These are phyloP conservation scores for Cyprinodon tularosa DNA, from an alignment of 2,113 vertebrate species.

Conservation along the genomic window DNA sequence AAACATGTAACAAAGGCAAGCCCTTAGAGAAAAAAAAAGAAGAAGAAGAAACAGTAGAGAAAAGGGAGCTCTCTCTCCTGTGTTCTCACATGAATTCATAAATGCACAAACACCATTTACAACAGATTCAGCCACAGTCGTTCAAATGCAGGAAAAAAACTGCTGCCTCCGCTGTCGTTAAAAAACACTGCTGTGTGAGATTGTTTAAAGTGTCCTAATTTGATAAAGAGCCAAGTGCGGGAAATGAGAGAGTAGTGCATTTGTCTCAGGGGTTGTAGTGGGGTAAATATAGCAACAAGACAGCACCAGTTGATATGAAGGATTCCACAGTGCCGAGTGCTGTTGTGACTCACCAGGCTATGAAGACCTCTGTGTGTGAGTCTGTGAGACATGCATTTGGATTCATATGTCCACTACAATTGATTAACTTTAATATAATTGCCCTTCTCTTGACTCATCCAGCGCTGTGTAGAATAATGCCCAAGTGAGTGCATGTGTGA, in stretches of 20 bases:
- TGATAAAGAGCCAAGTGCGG: constrained; percentile 68
- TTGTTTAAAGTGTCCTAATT: constrained; percentile 73
- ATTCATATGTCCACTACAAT: constrained; percentile 35
- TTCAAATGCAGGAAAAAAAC: constrained; percentile 25
- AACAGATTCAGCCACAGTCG: constrained; percentile 43
- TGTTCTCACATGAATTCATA: constrained; percentile 46
- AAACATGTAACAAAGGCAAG: constrained; percentile 78
- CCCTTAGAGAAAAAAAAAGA: constrained; percentile 64
- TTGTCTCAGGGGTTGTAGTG: constrained; percentile 70
- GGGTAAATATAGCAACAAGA: constrained; percentile 81
- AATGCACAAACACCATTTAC: constrained; percentile 37
- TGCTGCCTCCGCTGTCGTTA: constrained; percentile 47
- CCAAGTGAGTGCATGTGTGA: background rate
- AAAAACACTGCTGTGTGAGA: constrained; percentile 46
- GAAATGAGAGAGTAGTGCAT: constrained; percentile 74
- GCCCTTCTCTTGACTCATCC: constrained; percentile 26
- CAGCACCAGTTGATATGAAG: constrained; percentile 78
- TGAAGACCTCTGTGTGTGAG: constrained; percentile 24
- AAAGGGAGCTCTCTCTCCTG: constrained; percentile 42
- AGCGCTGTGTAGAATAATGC: constrained; percentile 11
- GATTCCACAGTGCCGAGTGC: constrained; percentile 68
- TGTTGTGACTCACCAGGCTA: constrained; percentile 71
- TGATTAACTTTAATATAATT: constrained; percentile 39
- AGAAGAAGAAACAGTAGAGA: constrained; percentile 6
- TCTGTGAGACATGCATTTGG: constrained; percentile 32